Evolutionary conservation across 2,113 vertebrate genomes (phyloP), one percentile per base, ranked within the genome.

Genomic region (Sclerurus mexicanus): DNA sequence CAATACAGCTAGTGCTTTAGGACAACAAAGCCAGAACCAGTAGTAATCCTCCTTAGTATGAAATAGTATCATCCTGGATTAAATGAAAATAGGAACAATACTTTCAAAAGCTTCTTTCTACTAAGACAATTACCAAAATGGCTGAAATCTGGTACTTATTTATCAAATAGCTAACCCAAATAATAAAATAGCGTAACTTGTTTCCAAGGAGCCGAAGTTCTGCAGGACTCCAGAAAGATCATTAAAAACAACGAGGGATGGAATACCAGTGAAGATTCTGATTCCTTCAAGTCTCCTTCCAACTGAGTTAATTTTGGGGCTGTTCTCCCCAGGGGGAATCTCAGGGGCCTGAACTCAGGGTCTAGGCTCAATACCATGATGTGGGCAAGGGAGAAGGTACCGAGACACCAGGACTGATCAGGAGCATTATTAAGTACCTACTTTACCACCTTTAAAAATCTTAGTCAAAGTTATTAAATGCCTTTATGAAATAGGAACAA

Each of bases 261-360:
- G 46, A 73, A 59, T 3, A 68, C 2, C 37, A 75, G 28, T 1
- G 5, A 66, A 14, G 14, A 44, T 17, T 60, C 3, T 0, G 3
- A 46, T 30, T 72, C 13, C 27, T 52, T 23, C 16, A 77, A 72
- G 62, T 30, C 39, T 12, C 3, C 1, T 23, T 21, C 15, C 49
- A 86, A 4, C 0, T 13, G 19, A 71, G 14, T 3, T 6, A 4
- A n/a, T 33, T 35, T 33, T 6, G 40, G 40, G 55, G 66, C 46
- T 0, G 0, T 3, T 40, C 22, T 24, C 19, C n/a, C 68, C 37
- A 27, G 1, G 3, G 12, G 27, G 14, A 56, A 31, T 27, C 15
- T 62, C 53, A n/a, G 10, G 24, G 20, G 4, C 14, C 42, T 35
- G 28, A 77, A 35, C 2, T 58, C 59, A 56, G 24, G 21, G 23